phyloP scores from a whole-genome alignment of 2,797 vertebrate species.

The Ataeniobius toweri region DNA sequence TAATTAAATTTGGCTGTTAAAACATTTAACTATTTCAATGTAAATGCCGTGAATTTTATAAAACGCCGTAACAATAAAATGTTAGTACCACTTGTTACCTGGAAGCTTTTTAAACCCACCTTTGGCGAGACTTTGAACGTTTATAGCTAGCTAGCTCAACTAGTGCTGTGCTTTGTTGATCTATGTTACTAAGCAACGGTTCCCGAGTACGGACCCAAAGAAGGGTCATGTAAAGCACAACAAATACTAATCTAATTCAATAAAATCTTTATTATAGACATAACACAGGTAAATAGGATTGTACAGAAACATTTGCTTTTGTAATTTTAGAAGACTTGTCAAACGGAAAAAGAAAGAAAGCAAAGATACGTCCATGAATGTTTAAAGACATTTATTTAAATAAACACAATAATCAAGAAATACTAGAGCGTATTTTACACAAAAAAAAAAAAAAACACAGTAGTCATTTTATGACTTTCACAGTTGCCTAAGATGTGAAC shows the following conservation, averaged over 20 bases:
- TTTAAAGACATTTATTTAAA: background rate
- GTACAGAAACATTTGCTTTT: background rate
- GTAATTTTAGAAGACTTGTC: background rate
- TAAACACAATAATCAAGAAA: background rate
- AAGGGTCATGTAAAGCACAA: constrained; percentile 43
- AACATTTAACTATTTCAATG: background rate
- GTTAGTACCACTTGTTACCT: background rate
- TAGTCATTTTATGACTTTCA: background rate
- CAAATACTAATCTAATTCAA: constrained; percentile 28
- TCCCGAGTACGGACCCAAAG: constrained; percentile 51
- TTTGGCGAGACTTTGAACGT: background rate
- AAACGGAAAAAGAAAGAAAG: background rate
- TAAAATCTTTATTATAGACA: constrained; percentile 2
- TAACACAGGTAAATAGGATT: background rate
- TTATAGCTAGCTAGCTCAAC: background rate
- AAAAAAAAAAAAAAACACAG: background rate
- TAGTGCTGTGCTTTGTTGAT: constrained; percentile 36
- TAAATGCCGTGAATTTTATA: background rate
- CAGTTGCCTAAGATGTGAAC: background rate
- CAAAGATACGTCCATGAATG: background rate
- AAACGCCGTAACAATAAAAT: background rate
- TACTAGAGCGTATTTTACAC: background rate
- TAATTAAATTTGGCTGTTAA: background rate
- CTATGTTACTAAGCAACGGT: constrained; percentile 74
- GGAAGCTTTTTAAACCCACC: constrained; percentile 3